Base-by-base conservation (phyloP, 2,797 vertebrate genomes). In the Lepus townsendii region DNA sequence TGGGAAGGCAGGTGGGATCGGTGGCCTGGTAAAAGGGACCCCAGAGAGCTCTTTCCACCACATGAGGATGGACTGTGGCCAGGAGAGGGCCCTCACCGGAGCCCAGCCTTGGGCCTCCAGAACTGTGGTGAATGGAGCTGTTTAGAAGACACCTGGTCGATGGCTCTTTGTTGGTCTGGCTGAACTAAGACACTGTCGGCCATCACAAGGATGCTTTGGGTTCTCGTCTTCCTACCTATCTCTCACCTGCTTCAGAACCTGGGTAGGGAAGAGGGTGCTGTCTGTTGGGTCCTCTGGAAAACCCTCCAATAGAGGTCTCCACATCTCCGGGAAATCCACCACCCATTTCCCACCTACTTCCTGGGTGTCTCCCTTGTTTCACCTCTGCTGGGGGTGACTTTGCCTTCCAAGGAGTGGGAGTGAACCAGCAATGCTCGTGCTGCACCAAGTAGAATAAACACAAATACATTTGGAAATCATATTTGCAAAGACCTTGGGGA, bases 171-270 rank as follows among this genome's bases (percentile, higher is more conserved):
- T 66, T n/a, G 65, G 4, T 8, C 62, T 30, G 17, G 27, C 19
- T 10, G 38, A n/a, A 19, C 60, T 30, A 30, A 83, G 62, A 50
- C 42, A 63, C 24, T 17, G 12, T 71, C 20, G 13, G 13, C 26
- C 26, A 42, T 19, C 22, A 75, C 65, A 8, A 27, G 50, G n/a
- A 30, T 8, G 65, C 8, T 16, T 69, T 11, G 71, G 30, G 14
- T 35, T 72, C 35, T 65, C 52, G 8, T 87, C 24, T 68, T n/a
- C 30, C 5, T 42, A 32, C 19, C 68, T 83, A 52, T 2, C 73
- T 62, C 68, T 88, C 22, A 54, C 9, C 75, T 79, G n/a, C 72
- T 84, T 93, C 50, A 82, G 69, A 89, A 35, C 30, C 26, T 66
- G 52, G 47, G 30, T 69, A 10, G 12, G 35, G 7, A 47, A 50